Evolutionary conservation across 2,888 invertebrate genomes (phyloP), one percentile per base, ranked within the genome.

Genomic region (Chloromyia formosa): DNA sequence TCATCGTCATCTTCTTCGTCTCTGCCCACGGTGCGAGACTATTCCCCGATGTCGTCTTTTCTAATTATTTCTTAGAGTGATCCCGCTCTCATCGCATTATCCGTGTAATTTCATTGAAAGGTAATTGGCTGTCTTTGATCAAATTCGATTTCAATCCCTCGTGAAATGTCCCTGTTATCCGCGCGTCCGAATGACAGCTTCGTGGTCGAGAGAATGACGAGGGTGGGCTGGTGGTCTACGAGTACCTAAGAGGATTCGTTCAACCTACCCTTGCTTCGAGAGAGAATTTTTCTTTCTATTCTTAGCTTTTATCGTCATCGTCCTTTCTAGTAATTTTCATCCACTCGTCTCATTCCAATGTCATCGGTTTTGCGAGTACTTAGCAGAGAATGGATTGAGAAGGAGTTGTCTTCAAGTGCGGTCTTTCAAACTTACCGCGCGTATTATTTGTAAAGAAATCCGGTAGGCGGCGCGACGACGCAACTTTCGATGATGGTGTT

Each of bases 61-160:
- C 40, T 71, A 58, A 71, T 71, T 71, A 66, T 66, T 66, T 49
- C 49, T 66, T 22, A 49, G 16, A 49, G 23, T 16, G 71, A 58
- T 71, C 58, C 27, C 54, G 40, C 14, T 56, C 58, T 61, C 45
- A 73, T 73, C 73, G 58, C 60, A 73, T 73, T 73, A 73, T 61
- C 73, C 73, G 16, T 22, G 73, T 73, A 73, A 61, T 73, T 73
- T 40, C 45, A 60, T 61, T 73, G 73, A 61, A 60, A 61, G 61
- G 60, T 73, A 73, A 73, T 73, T 73, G 61, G 61, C 61, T 73
- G 60, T 60, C 73, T 73, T 73, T 61, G 60, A 73, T 73, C 49
- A 61, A 73, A 61, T 49, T 73, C 61, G 45, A 60, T 16, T 9
- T 42, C 27, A 35, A 35, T 35, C 27, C 18, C 27, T 2, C 2